phyloP scores from a whole-genome alignment of 2,797 vertebrate genomes.

The Monodelphis domestica region DNA sequence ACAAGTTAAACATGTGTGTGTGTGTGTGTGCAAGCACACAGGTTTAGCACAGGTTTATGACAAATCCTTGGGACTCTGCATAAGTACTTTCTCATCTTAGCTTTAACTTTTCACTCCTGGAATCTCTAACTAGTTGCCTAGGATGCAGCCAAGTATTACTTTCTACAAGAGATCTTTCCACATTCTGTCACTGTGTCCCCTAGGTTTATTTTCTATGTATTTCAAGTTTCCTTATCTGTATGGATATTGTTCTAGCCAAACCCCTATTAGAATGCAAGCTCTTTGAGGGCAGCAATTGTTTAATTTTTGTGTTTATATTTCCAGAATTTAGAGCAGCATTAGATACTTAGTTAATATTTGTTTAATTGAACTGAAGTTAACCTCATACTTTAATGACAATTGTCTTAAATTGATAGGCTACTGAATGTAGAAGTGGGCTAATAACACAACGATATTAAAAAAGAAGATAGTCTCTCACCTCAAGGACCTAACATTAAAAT shows the following conservation, averaged over 20 bases:
- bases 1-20: too few species aligned
- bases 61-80: not conserved
- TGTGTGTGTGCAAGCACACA: too few species aligned
- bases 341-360: not conserved
- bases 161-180: not conserved
- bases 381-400: not conserved
- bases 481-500: too few species aligned
- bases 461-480: too few species aligned
- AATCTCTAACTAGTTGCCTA: not conserved
- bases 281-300: not conserved
- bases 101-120: not conserved
- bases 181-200: not conserved
- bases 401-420: not conserved
- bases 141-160: not conserved
- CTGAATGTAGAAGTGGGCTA: not conserved
- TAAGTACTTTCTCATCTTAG: not conserved
- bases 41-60: not conserved
- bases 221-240: not conserved
- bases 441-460: too few species aligned
- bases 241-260: not conserved
- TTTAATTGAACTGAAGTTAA: not conserved
- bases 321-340: not conserved
- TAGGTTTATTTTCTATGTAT: not conserved
- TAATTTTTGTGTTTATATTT: not conserved
- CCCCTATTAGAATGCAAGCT: not conserved